Conservation (phyloP, 2,797 vertebrate species). For the Betta splendens region DNA sequence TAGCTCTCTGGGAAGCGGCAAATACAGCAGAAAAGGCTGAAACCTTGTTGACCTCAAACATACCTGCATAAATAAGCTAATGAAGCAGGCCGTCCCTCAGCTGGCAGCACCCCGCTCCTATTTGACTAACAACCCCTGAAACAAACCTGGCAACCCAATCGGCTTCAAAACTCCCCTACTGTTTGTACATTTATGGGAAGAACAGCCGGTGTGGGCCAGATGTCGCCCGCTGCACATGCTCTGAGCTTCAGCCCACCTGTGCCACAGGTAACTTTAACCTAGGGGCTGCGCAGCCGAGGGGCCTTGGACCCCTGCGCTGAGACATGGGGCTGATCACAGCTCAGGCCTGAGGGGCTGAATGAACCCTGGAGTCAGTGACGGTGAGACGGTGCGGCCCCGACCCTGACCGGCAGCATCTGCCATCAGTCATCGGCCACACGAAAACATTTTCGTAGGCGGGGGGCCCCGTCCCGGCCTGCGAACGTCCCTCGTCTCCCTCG, state of each 20-base stretch:
- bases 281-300: constrained; percentile 6
- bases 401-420: constrained; percentile 75
- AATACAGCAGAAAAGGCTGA: constrained; percentile 80
- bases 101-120: constrained; percentile 43
- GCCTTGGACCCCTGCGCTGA: not conserved
- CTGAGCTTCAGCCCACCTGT: constrained; percentile 37
- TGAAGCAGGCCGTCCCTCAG: constrained; percentile 42
- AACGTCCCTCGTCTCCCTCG: constrained; percentile 26
- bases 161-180: constrained; percentile 6
- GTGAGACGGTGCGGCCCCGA: constrained; percentile 69
- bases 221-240: constrained; percentile 7
- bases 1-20: constrained; percentile 77
- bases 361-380: constrained; percentile 67
- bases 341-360: constrained; percentile 24
- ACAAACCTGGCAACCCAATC: constrained; percentile 35
- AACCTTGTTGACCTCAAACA: constrained; percentile 65
- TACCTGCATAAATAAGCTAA: constrained; percentile 64
- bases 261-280: constrained; percentile 40
- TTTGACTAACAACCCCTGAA: constrained; percentile 35
- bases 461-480: not conserved
- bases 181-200: constrained; percentile 22
- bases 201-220: constrained; percentile 7
- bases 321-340: constrained; percentile 16
- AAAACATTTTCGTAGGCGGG: constrained; percentile 85
- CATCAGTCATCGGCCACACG: constrained; percentile 76